Conservation (phyloP, 2,888 invertebrate genomes). For the Cephus rjabovi region DNA sequence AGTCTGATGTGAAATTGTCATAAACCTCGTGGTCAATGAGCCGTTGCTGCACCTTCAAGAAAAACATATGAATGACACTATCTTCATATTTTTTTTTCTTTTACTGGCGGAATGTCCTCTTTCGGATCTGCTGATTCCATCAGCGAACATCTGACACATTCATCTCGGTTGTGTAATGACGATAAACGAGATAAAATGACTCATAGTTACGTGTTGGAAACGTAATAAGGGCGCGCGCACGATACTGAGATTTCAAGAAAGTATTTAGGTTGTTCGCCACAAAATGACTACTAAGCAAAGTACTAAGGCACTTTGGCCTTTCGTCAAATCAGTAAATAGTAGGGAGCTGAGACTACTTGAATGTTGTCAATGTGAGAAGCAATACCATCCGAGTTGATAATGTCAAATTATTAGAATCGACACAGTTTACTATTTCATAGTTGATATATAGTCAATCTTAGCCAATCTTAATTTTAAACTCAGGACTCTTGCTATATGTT, state of each 20-base stretch:
- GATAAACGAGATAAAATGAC: conserved; percentile 8
- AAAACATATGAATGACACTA: not conserved
- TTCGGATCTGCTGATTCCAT: conserved; percentile 40
- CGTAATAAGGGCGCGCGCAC: not conserved
- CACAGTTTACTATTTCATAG: not conserved
- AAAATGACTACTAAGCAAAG: not conserved
- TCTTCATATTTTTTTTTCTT: not conserved
- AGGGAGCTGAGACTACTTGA: not conserved
- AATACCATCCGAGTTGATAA: not conserved
- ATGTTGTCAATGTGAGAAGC: not conserved
- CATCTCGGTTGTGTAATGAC: conserved; percentile 26
- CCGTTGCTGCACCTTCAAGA: not conserved
- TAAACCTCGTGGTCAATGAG: not conserved
- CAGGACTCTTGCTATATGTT: not conserved
- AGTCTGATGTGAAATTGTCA: not conserved
- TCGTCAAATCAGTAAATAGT: not conserved
- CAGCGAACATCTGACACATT: conserved; percentile 37
- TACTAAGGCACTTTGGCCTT: not conserved
- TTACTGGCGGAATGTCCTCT: conserved; percentile 6
- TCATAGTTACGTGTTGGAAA: conserved; percentile 12
- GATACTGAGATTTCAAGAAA: conserved; percentile 15
- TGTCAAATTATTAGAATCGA: not conserved
- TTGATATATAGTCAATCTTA: not conserved
- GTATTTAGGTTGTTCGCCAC: not conserved
- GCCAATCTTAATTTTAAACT: not conserved